Base-by-base conservation (phyloP, 2,888 invertebrate genomes). In the Halictus quadricinctus region DNA sequence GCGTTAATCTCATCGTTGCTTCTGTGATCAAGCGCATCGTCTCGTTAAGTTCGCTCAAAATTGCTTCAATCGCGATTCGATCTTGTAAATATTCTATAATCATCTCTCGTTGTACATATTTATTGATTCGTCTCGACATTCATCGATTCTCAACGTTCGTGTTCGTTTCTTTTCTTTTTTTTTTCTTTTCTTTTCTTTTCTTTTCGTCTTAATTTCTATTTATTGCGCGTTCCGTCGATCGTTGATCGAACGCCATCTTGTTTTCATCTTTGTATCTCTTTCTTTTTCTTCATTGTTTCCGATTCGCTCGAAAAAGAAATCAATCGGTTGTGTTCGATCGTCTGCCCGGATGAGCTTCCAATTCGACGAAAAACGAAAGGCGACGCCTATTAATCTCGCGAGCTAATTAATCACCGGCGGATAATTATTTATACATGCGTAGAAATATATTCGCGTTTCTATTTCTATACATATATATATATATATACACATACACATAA, bases 91-190 rank as follows among this genome's bases (percentile, higher is more conserved):
- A 89, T 50, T 73, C 70, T 58, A 43, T 72, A 77, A 41, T 85
- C 77, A 69, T 83, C 83, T 82, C 78, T 85, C 77, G 83, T 87
- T 89, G 88, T 89, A 89, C 74, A 89, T 89, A 89, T 79, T 88
- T 87, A 85, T 89, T 83, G 76, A 83, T 78, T 80, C 72, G 58
- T 64, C 70, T 77, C 64, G 50, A 60, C 36, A 4, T 43, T 70
- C 69, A 41, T 43, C 69, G 69, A 21, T 64, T 64, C 18, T 43
- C 70, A n/a, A 43, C 43, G 36, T 70, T 41, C 21, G 41, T 46
- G 73, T 80, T 70, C 50, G 70, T 76, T 85, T 48, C 43, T 41
- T n/a, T 36, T 36, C 36, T 36, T 36, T 36, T 36, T 5, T 36
- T 36, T 36, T 36, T 36, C 2, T 29, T 29, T 29, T 29, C 29